Conservation (phyloP, 2,797 vertebrate species). For the Dendrocincla tyrannina region DNA sequence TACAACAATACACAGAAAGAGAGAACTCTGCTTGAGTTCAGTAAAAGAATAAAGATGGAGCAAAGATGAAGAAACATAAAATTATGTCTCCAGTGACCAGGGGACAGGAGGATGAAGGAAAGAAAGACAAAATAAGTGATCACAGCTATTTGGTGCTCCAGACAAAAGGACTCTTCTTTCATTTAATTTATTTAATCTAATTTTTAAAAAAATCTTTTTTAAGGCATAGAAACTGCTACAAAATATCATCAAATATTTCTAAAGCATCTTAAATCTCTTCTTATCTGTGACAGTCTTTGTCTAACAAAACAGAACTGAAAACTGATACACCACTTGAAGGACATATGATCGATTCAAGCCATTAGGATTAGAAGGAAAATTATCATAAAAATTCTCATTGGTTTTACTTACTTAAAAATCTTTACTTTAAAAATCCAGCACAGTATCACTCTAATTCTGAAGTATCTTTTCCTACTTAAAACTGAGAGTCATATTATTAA, state of each 20-base stretch:
- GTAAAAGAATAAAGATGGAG: not conserved
- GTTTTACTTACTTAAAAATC: not conserved
- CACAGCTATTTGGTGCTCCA: not conserved
- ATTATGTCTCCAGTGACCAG: not conserved
- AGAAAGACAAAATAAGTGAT: not conserved
- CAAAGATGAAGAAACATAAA: not conserved
- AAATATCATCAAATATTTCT: not conserved
- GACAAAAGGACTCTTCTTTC: not conserved
- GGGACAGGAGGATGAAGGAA: not conserved
- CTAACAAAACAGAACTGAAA: not conserved
- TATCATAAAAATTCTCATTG: not conserved
- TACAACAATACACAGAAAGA: not conserved
- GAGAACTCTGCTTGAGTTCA: not conserved
- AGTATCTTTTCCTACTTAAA: not conserved
- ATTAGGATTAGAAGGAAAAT: not conserved
- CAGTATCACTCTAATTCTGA: not conserved
- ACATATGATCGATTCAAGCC: not conserved
- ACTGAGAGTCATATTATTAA: not conserved
- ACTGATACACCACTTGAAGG: not conserved
- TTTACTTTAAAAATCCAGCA: not conserved
- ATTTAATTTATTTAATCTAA: slow-evolving; percentile 26
- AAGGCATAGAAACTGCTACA: not conserved
- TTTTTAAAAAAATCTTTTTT: not conserved
- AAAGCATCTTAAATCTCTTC: not conserved
- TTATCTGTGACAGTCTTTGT: not conserved